These are phyloP conservation scores for Homarus americanus DNA, from an alignment of 1,140 invertebrate species.

Conservation along the genomic window DNA sequence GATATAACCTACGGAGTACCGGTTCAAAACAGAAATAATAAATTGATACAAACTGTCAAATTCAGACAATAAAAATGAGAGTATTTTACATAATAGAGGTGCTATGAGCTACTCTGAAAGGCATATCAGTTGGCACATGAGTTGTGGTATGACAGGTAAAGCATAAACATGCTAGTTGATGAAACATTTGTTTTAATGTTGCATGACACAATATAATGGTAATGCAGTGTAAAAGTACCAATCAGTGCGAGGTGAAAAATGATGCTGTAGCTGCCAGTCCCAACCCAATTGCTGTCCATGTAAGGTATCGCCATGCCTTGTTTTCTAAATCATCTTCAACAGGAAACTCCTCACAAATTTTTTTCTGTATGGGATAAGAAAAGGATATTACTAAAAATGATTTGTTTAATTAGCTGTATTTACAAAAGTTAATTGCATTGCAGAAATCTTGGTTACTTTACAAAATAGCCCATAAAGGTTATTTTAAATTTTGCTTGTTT, in stretches of 20 bases:
- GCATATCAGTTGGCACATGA: not conserved
- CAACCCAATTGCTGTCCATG: constrained; percentile 82
- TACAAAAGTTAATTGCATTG: too few relatives aligned
- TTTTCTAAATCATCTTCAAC: constrained; percentile 81
- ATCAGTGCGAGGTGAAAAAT: constrained; percentile 61
- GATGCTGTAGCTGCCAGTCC: constrained; percentile 80
- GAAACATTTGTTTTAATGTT: not conserved
- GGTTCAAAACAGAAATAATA: not conserved
- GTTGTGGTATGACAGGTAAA: not conserved
- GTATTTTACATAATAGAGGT: too few relatives aligned
- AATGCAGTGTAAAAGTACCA: not conserved
- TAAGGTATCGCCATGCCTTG: constrained; percentile 81
- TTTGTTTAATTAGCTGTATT: not conserved
- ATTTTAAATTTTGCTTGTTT: too few relatives aligned
- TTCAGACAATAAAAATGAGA: not conserved
- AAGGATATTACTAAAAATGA: not conserved
- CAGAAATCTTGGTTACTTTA: too few relatives aligned
- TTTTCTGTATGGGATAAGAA: constrained; percentile 80
- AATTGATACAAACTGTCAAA: not conserved
- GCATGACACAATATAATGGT: not conserved
- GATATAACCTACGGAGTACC: not conserved
- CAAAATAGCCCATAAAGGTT: too few relatives aligned
- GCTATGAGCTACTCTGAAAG: not conserved
- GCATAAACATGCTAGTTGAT: not conserved
- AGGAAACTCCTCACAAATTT: constrained; percentile 82